Evolutionary conservation across 37 sponge, comb jelly and placozoan species (phyloP), one percentile per base, ranked within the genome.

Genomic region (Aplysina aerophoba): DNA sequence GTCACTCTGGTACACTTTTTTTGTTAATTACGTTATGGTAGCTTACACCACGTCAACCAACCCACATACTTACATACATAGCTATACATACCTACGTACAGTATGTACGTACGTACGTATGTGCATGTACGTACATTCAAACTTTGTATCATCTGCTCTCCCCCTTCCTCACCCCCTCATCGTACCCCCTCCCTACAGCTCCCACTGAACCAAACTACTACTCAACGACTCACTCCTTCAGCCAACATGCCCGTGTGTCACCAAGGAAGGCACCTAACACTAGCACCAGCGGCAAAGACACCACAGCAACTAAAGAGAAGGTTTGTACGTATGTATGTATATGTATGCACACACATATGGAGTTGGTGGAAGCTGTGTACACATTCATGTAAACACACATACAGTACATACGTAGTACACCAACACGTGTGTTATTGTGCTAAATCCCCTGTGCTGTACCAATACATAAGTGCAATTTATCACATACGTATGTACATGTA

Each of bases 161-260:
- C 35, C 53, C 22, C 53, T 39, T 15, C 55, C 6, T 41, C 55
- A 22, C 55, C 35, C 55, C 12, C 57, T n/a, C 59, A 33, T 15
- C 0, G 33, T 82, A n/a, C 30, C 12, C 33, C 21, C 12, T 30
- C 11, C 34, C 44, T 57, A 8, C 73, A 69, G 69, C 84, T 56
- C 69, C 55, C 16, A 35, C 53, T 50, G 19, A 40, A 24, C 84
- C 90, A 33, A 68, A 39, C 67, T 82, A 90, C 53, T 84, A 80
- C 11, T 37, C 33, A 2, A 74, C 90, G 0, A 90, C 90, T 39
- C 39, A 73, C 57, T 81, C 90, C 21, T 86, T 63, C 40, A 55
- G 38, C 38, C 58, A 79, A 59, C 90, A 90, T 61, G 59, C 87
- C 60, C 58, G 24, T 19, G 64, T 83, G 16, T 53, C 86, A 41